Evolutionary conservation across 2,797 vertebrate species (phyloP), one percentile per base, ranked within the genome.

Genomic region (Selene dorsalis): DNA sequence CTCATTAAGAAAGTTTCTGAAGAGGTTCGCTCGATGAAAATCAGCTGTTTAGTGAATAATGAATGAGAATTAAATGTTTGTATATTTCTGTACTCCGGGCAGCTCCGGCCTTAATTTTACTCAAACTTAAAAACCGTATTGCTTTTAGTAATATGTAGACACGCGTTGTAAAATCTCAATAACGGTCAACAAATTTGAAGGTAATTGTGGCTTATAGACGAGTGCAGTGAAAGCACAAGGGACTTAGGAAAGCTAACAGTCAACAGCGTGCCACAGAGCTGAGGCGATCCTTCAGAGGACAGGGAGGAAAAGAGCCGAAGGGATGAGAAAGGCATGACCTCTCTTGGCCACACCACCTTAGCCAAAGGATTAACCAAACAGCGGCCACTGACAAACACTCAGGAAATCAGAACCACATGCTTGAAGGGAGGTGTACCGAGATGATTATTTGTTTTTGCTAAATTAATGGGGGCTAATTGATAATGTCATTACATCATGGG

Each of bases 381-480:
- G 86, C 80, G 84, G 84, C 88, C 92, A 92, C 89, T 93, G 94
- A 95, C 93, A 92, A 93, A 94, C 92, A 85, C 73, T 78, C 89
- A 94, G 93, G 93, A 95, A 95, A 96, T 95, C 92, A 94, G 92
- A 94, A 95, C 91, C 95, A 95, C 90, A 94, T 96, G 95, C 91
- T 88, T 35, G 72, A 86, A 86, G 86, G 87, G 91, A 90, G 93
- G 88, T 78, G 78, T 69, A 80, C 90, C 65, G 83, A 87, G 86
- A 87, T 86, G 94, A 90, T 94, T 96, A 94, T 95, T 96, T 95
- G 94, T 94, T 95, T 95, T 94, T 93, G 88, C 87, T 90, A 95
- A 95, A 96, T 96, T 94, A 96, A 95, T 95, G 94, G 93, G 82
- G 89, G 89, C 94, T 95, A 95, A 95, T 95, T 96, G 94, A 94